A percentile compares a stretch with the other conserved stretches of the same genome.
These are phyloP conservation scores for Zaprionus camerounensis DNA, from an alignment of 1,140 invertebrate species.

Conservation along the genomic window DNA sequence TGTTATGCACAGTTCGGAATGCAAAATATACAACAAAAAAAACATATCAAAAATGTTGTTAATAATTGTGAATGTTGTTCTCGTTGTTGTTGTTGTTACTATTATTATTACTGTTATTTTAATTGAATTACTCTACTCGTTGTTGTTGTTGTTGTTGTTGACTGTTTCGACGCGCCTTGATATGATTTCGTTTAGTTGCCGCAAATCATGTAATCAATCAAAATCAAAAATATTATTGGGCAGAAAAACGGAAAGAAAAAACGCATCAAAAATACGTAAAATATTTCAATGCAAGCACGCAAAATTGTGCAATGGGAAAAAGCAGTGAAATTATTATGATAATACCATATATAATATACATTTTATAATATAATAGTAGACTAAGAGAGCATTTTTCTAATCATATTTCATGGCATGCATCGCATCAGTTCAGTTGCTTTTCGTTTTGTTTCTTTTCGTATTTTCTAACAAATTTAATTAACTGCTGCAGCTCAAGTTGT, in stretches of 20 bases:
- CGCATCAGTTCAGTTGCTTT: constrained; percentile 27
- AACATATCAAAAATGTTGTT: constrained; percentile 18
- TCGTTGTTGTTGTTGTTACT: constrained; percentile 36
- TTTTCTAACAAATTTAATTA: constrained; percentile 60
- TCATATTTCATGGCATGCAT: constrained; percentile 43
- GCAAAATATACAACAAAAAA: constrained; percentile 30
- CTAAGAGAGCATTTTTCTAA: constrained; percentile 26
- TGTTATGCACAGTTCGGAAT: constrained; percentile 37
- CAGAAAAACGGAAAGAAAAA: constrained; percentile 21
- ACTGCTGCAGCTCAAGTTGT: constrained; percentile 33
- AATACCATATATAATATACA: constrained; percentile 8
- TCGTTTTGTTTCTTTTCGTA: background rate
- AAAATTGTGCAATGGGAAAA: constrained; percentile 52
- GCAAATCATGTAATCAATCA: constrained; percentile 36
- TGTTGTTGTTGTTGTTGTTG: constrained; percentile 41
- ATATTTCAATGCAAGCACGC: constrained; percentile 32
- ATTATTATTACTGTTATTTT: constrained; percentile 18
- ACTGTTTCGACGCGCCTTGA: constrained; percentile 13
- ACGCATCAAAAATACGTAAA: constrained; percentile 13
- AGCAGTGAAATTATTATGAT: constrained; percentile 34
- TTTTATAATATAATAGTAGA: background rate
- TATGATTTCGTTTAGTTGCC: constrained; percentile 32
- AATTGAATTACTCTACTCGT: constrained; percentile 33
- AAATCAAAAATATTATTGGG: constrained; percentile 49
- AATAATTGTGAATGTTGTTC: constrained; percentile 58